Base-by-base conservation (phyloP, 2,797 vertebrate genomes). In the Spinus pinus region DNA sequence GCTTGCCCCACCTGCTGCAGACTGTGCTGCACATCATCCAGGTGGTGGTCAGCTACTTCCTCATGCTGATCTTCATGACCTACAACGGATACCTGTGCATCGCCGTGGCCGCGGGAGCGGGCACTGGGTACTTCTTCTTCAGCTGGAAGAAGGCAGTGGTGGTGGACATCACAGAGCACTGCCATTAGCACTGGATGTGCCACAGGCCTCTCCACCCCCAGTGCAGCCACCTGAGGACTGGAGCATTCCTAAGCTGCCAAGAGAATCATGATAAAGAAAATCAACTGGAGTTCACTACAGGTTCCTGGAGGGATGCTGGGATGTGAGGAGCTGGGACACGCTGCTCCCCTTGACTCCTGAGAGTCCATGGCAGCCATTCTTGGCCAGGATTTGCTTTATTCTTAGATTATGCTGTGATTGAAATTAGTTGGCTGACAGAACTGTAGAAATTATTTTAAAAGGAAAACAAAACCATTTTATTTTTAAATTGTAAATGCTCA, bases 51-150 rank as follows among this genome's bases (percentile, higher is more conserved):
- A 99, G 99, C 97, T 99, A 99, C 97, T 98, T 99, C 94, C 98
- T 99, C 80, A 99, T 99, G 99, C 98, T 99, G 37, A 97, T 99
- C 97, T 99, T 99, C 97, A 99, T 99, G 99, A 99, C 99, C 11
- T 99, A 99, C 98, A 99, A 99, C 0, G 99, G 98, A 8, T 99
- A 99, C 98, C 98, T 99, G 33, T 99, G 99, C 97, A 99, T 99
- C 7, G 99, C 99, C 0, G 99, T 99, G 95, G 99, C 99, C 0
- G 96, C 98, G 0, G 99, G 99, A 1, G 99, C 99, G 0, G 99
- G 99, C 30, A 98, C 97, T 1, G 99, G 99, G 24, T 99, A 99
- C 97, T 99, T 99, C 97, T 97, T 99, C 96, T 99, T 99, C 98
- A 99, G 99, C 98, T 99, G 99, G 99, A 98, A 98, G 80, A 99